Evolutionary conservation across 2,888 invertebrate genomes (phyloP), one percentile per base, ranked within the genome.

Genomic region (Crematogaster levior): DNA sequence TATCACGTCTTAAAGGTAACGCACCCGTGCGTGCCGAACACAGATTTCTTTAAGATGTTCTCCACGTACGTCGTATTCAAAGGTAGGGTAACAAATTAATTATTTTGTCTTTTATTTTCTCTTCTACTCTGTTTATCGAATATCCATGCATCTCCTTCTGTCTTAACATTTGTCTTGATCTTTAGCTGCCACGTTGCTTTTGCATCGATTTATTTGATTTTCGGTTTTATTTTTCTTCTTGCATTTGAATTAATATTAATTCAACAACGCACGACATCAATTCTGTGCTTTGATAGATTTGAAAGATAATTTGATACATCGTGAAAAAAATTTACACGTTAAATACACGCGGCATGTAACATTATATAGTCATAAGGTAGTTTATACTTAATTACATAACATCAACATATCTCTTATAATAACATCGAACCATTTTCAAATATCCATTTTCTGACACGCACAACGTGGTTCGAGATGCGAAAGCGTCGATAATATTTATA

Each of bases 71-170:
- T 65, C 65, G 27, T 30, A 5, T 21, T 66, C 7, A 46, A 79
- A 79, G 77, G 77, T 79, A 79, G 66, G 68, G 12, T 34, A n/a
- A 18, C 61, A 24, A 58, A 77, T n/a, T 65, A 30, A 51, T 51
- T 27, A n/a, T 53, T 63, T 27, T n/a, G 27, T 60, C 10, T 10
- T 68, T 5, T 3, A 12, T 24, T 24, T 68, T 27, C 43, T 27
- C 24, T 34, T 66, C 21, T 6, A 27, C 5, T 56, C 24, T 15
- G n/a, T n/a, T 74, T 48, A 37, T 5, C 61, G 4, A 40, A 7
- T 21, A 15, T 21, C 24, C n/a, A 24, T 21, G 3, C 30, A 10
- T n/a, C 10, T 40, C 24, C 34, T 24, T n/a, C 24, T 24, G 34
- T 37, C 48, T 34, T 30, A 15, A 37, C 7, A n/a, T 46, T 40